Base-by-base conservation (phyloP, 2,113 vertebrate species). In the Lepisosteus oculatus region DNA sequence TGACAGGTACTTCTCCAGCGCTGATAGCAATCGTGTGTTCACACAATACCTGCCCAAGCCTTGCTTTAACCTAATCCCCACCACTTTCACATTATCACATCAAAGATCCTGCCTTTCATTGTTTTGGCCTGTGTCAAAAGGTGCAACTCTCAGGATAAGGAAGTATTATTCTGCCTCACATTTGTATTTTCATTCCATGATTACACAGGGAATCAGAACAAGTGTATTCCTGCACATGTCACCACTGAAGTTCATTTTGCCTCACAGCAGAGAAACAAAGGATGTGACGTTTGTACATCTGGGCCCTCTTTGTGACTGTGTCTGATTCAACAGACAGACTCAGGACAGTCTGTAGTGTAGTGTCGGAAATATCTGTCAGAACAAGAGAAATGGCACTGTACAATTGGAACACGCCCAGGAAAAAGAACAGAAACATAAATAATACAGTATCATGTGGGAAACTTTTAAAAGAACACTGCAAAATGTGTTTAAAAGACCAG, bases 1-100 rank as follows among this genome's bases (percentile, higher is more conserved):
- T 94, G 93, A 93, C 92, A 94, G 92, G 90, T 90, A 85, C 89
- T 89, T 92, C 91, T 81, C 79, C 81, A 75, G 77, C 85, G 81
- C 76, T 79, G 88, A 89, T 80, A 86, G 82, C 72, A 73, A 79
- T 86, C 85, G 79, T 85, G 84, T 75, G 54, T 89, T 91, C 82
- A 65, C 85, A 87, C 74, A 89, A 88, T 89, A 88, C 83, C 87
- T 84, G 74, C 72, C 71, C 75, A 77, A 81, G 78, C 84, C 80
- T 78, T n/a, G 15, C 76, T 78, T 82, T 86, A 83, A 84, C 80
- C 87, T 88, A 90, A 90, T 84, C 84, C 85, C 79, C 84, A 78
- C 76, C 84, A 87, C 85, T 87, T 90, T 85, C 80, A 90, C 85
- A 86, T 84, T 79, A 75, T 78, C 66, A 86, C 89, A 89, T 93